These are phyloP conservation scores for Ameiurus melas DNA, from an alignment of 2,113 vertebrate genomes.

Conservation along the genomic window DNA sequence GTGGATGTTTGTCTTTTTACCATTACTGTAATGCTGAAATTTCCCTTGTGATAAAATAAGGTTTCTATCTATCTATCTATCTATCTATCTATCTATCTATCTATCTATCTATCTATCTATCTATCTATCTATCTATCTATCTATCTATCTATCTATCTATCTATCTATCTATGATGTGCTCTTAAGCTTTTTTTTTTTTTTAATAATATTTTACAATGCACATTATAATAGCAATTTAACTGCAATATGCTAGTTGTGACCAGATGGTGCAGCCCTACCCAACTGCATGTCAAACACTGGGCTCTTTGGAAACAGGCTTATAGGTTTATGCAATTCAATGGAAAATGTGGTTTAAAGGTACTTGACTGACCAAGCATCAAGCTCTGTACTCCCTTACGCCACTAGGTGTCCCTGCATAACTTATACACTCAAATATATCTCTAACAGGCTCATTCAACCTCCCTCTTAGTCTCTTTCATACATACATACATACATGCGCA, in stretches of 20 bases:
- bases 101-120: background rate
- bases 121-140: background rate
- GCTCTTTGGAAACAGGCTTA: background rate
- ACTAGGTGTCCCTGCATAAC: conserved; percentile 55
- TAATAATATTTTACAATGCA: background rate
- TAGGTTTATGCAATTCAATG: background rate
- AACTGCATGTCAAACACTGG: background rate
- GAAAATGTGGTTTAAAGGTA: background rate
- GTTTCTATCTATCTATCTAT: background rate
- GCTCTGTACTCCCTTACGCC: conserved; percentile 9
- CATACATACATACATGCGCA: background rate
- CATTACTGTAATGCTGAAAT: no score
- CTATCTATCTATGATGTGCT: background rate
- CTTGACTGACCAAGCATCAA: background rate
- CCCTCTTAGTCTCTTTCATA: background rate
- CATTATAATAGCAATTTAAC: background rate
- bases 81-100: background rate
- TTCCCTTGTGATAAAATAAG: no score
- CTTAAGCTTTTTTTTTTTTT: background rate
- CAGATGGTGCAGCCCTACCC: background rate
- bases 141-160: background rate
- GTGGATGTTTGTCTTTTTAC: no score
- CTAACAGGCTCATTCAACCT: background rate
- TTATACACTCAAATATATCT: background rate
- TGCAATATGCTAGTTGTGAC: background rate